Evolutionary conservation across 23 tunicate genomes (phyloP).

Genomic region (Trididemnum miniatum): DNA sequence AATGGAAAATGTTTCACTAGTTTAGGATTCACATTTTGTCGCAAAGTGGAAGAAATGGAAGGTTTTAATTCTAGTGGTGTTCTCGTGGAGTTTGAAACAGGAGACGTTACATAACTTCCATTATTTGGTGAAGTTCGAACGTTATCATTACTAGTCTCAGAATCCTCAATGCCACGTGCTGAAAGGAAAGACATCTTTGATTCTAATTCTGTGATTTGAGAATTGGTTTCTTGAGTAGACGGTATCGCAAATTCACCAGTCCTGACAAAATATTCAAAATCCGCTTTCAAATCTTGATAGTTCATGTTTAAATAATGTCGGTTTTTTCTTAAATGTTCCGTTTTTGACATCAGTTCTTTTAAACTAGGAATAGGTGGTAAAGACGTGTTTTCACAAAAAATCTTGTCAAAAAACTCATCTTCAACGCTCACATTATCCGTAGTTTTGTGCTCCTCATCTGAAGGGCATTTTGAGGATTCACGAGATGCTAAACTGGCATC

Average conservation of each 20-base stretch:
- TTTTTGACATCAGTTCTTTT: constrained; percentile 15
- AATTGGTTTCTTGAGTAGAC: background rate
- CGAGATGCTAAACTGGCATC: too few relatives aligned
- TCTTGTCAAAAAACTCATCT: too few relatives aligned
- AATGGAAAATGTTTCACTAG: background rate
- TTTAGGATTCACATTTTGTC: background rate
- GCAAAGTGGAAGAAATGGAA: background rate
- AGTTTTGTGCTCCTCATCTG: too few relatives aligned
- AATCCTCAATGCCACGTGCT: background rate
- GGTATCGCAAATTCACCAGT: constrained; percentile 10
- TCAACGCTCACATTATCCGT: too few relatives aligned
- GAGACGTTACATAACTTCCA: background rate
- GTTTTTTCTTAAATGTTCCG: constrained; percentile 4
- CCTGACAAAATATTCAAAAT: constrained; percentile 18
- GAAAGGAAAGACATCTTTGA: background rate
- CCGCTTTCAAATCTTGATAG: constrained; percentile 31
- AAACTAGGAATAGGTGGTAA: constrained; percentile 34
- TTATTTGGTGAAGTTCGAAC: background rate
- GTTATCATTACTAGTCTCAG: background rate
- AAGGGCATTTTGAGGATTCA: too few relatives aligned
- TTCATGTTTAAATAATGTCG: constrained; percentile 33
- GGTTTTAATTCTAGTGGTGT: background rate
- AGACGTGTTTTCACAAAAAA: too few relatives aligned
- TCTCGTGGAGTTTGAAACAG: background rate
- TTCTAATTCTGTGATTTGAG: background rate